Percentiles rank a stretch among this genome's conserved stretches.
Conservation (phyloP, 2,888 invertebrate genomes). For the Gisinianus flammeolus region DNA sequence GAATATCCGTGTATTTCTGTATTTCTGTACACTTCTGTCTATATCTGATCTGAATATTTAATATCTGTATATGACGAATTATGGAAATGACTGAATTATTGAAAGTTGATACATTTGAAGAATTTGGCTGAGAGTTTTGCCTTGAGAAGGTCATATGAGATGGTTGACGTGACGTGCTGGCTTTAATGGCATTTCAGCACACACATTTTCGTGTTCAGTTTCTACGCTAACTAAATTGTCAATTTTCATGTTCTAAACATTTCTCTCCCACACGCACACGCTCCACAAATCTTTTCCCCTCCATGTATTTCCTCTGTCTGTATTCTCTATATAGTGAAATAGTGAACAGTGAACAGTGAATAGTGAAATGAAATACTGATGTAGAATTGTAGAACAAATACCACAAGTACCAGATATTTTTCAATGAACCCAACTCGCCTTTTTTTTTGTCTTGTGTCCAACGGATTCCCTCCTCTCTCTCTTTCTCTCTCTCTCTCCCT, state of each 20-base stretch:
- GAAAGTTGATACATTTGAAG: slow-evolving; percentile 23
- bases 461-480: no score
- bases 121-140: slow-evolving; percentile 25
- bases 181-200: slow-evolving; percentile 45
- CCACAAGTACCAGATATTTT: no score
- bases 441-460: no score
- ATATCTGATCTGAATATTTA: no score
- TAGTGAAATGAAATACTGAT: no score
- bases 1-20: no score
- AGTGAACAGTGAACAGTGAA: no score
- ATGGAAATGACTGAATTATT: slow-evolving; percentile 9
- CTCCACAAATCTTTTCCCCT: not conserved
- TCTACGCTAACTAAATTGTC: slow-evolving; percentile 39
- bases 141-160: slow-evolving; percentile 43
- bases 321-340: not conserved
- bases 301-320: not conserved
- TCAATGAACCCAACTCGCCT: not conserved
- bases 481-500: not conserved
- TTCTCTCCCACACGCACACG: slow-evolving; percentile 40
- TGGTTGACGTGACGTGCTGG: slow-evolving; percentile 38
- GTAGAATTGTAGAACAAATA: no score
- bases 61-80: no score
- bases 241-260: slow-evolving; percentile 44
- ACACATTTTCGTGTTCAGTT: slow-evolving; percentile 36
- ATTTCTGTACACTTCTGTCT: no score